Evolutionary conservation across 2,797 vertebrate genomes (phyloP).

Genomic region (Adelosebastes latens): DNA sequence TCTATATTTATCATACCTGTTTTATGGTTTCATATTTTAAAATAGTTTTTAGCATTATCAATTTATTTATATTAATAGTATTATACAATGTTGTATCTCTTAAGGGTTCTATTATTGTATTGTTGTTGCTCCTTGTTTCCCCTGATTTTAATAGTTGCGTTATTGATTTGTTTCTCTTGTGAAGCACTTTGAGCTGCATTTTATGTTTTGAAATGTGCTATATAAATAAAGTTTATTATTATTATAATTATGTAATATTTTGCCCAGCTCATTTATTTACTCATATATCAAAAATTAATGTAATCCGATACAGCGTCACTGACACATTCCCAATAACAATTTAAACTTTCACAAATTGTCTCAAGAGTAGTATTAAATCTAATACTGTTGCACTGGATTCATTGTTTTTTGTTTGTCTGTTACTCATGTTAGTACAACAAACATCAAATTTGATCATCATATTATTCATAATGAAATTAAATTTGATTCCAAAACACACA

Average conservation of each 20-base stretch:
- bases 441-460: background rate
- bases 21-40: no score
- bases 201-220: no score
- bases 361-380: background rate
- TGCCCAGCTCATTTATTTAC: background rate
- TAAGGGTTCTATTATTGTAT: no score
- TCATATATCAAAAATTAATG: background rate
- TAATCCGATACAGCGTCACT: background rate
- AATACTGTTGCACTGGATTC: background rate
- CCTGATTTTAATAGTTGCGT: no score
- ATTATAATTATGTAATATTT: background rate
- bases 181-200: no score
- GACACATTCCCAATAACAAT: fast-evolving
- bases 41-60: no score
- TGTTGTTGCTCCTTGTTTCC: no score
- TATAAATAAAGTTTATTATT: no score
- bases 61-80: no score
- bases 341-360: background rate
- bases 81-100: no score
- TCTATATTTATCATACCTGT: no score
- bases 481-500: background rate
- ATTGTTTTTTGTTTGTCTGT: background rate
- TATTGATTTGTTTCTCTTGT: no score
- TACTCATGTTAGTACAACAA: background rate
- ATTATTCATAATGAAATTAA: background rate